phyloP scores from a whole-genome alignment of 2,113 vertebrate species.

The Alethe diademata region DNA sequence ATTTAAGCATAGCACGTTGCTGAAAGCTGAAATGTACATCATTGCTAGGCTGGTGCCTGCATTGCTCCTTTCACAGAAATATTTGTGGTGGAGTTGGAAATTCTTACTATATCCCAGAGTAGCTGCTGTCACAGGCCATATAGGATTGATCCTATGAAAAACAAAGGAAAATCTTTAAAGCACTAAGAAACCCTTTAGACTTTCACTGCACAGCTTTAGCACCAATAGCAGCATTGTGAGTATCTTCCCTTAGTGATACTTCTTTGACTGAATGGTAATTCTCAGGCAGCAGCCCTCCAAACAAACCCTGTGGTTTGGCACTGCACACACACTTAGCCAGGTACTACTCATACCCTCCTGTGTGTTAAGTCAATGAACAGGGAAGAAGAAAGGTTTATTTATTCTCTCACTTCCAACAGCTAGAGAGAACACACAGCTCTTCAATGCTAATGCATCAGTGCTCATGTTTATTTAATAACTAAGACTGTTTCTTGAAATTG shows the following conservation, averaged over 20 bases:
- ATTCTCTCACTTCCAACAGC: slow-evolving; percentile 15
- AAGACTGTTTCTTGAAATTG: slow-evolving; percentile 1
- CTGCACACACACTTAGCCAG: background rate
- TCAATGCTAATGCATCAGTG: background rate
- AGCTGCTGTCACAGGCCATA: background rate
- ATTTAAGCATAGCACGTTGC: background rate
- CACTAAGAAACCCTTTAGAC: background rate
- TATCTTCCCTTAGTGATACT: background rate
- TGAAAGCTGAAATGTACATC: background rate
- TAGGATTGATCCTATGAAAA: background rate
- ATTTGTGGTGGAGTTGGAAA: background rate
- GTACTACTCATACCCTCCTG: background rate
- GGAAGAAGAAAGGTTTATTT: slow-evolving; percentile 23
- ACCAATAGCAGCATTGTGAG: background rate
- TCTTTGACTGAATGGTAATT: background rate
- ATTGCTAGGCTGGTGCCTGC: background rate
- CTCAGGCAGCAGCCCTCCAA: background rate
- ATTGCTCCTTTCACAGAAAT: background rate
- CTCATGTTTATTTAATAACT: slow-evolving; percentile 9
- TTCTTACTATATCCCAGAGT: background rate
- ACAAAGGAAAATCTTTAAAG: background rate
- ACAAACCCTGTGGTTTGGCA: background rate
- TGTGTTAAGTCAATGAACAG: background rate
- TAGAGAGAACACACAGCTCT: background rate
- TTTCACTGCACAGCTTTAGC: background rate